These are phyloP conservation scores for Hypotaenidia okinawae DNA, from an alignment of 2,797 vertebrate genomes.

Conservation along the genomic window DNA sequence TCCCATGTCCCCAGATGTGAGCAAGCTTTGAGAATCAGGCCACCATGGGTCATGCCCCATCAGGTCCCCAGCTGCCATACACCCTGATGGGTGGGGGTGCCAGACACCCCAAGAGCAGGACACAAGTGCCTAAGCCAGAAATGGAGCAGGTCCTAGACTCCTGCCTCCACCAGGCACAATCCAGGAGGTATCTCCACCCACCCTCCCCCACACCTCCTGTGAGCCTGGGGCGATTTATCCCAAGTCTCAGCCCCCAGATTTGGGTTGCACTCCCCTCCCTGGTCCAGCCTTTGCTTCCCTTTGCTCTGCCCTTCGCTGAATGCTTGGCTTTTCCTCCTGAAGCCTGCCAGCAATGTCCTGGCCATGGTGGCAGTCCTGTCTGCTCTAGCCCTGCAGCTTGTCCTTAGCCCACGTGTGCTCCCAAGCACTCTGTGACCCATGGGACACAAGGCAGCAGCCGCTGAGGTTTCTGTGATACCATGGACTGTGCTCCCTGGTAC, in stretches of 20 bases:
- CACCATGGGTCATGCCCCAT: not conserved
- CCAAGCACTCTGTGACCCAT: not conserved
- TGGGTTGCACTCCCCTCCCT: not conserved
- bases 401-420: not conserved
- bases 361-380: not conserved
- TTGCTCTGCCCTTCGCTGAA: not conserved
- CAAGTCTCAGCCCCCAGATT: not conserved
- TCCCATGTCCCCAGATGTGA: not conserved
- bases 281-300: not conserved
- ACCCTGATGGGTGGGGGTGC: not conserved
- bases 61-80: not conserved
- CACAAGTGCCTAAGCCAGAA: not conserved
- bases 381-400: not conserved
- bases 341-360: not conserved
- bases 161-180: not conserved
- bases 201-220: not conserved
- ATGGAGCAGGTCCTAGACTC: not conserved
- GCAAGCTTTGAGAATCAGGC: not conserved
- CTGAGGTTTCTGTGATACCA: not conserved
- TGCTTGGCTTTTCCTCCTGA: not conserved
- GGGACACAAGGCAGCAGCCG: not conserved
- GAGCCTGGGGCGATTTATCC: not conserved
- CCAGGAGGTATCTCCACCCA: not conserved
- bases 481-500: not conserved
- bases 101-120: not conserved